Evolutionary conservation across 2,888 invertebrate genomes (phyloP), one percentile per base, ranked within the genome.

Genomic region (Azorinus chamasolen): DNA sequence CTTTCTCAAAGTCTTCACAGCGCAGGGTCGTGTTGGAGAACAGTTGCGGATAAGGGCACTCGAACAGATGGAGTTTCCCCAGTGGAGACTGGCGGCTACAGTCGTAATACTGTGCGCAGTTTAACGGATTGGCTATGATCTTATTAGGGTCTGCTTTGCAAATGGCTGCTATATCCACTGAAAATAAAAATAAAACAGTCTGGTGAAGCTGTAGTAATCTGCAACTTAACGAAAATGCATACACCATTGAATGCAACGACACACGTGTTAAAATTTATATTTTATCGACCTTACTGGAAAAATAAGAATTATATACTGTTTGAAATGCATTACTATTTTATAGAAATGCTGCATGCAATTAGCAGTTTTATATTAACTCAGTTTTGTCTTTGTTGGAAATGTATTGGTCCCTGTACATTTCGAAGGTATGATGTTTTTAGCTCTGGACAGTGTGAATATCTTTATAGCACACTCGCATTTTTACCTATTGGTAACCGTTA

Each of bases 61-160:
- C 88, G 57, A 80, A 73, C 22, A 83, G 55, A 48, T 82, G 79
- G 1, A 61, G 69, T 24, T 75, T 62, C n/a, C 77, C 77, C 6
- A 79, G 55, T 8, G 80, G 53, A 0, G 79, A 78, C 3, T 70
- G 69, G 20, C 76, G 76, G 5, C 61, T 79, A 75, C 88, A 88
- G 77, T 88, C 87, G 57, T 80, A 87, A 69, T 87, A 88, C 78
- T 87, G 87, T 8, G 87, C 87, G 70, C 88, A 88, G 79, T 87
- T 84, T 27, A 79, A 46, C 1, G 88, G 84, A 48, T 84, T 84
- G n/a, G 85, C 80, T 2, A 86, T 71, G 1, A 85, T 51, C n/a
- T 80, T 75, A 2, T 75, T 74, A 16, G 64, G 57, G 50, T 83
- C 79, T 3, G 70, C 57, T 12, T 66, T 62, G 45, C 84, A 85